Evolutionary conservation across 2,888 invertebrate genomes (phyloP).

Genomic region (Pelosia muscerda): DNA sequence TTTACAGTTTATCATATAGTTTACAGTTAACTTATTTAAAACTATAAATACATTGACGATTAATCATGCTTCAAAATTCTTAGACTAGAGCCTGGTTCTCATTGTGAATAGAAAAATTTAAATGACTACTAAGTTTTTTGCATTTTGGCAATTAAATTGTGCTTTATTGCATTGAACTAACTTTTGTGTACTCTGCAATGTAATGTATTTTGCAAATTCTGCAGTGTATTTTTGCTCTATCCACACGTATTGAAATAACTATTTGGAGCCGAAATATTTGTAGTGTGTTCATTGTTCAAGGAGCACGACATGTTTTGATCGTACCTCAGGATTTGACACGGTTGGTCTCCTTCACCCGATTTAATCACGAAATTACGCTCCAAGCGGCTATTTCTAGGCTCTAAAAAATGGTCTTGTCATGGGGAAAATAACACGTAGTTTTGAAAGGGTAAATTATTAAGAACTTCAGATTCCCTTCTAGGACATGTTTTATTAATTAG

Average conservation of each 20-base stretch:
- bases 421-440: background rate
- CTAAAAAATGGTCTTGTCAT: conserved; percentile 9
- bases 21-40: background rate
- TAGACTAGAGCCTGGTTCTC: no score
- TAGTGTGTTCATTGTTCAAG: conserved; percentile 2
- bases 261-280: conserved; percentile 5
- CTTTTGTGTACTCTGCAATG: no score
- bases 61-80: no score
- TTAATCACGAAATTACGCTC: conserved; percentile 23
- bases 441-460: background rate
- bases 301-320: conserved; percentile 9
- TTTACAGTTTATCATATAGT: background rate
- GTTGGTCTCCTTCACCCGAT: conserved; percentile 18
- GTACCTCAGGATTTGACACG: conserved; percentile 22
- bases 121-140: no score
- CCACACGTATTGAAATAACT: no score
- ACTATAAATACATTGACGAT: no score
- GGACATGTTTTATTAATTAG: no score
- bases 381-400: conserved; percentile 21
- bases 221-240: background rate
- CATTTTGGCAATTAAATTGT: no score
- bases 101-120: no score
- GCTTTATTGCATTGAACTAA: no score
- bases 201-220: no score
- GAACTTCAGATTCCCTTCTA: background rate